phyloP scores from a whole-genome alignment of 2,888 invertebrate species.

The Bibio marci region DNA sequence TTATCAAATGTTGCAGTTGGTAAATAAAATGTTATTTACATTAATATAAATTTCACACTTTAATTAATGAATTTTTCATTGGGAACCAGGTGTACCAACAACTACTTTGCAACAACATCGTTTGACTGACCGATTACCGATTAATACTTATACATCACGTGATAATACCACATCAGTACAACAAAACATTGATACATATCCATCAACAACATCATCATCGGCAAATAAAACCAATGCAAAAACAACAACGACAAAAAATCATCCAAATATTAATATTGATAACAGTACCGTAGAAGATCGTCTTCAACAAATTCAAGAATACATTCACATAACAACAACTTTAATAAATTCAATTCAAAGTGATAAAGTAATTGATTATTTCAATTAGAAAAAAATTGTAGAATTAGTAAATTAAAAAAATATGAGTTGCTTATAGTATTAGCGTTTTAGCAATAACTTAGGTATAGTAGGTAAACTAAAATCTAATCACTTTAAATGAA shows the following conservation, averaged over 20 bases:
- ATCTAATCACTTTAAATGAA: too few species aligned
- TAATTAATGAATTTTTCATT: too few species aligned
- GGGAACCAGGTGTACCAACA: constrained; percentile 18
- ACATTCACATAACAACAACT: constrained; percentile 49
- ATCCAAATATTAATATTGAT: constrained; percentile 15
- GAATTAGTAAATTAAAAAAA: too few species aligned
- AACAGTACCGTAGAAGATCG: constrained; percentile 30
- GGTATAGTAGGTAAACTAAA: too few species aligned
- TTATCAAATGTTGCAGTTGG: constrained; percentile 7
- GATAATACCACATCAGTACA: constrained; percentile 7
- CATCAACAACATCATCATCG: too few species aligned
- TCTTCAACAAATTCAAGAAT: constrained; percentile 52
- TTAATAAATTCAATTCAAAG: constrained; percentile 47
- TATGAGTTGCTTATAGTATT: too few species aligned
- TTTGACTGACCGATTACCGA: too few species aligned
- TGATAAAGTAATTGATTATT: constrained; percentile 11
- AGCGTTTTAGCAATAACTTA: too few species aligned
- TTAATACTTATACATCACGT: constrained; percentile 7
- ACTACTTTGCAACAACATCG: constrained; percentile 11
- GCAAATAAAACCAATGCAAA: constrained; percentile 8
- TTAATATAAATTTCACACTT: too few species aligned
- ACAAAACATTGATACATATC: too few species aligned
- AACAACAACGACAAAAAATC: constrained; percentile 9
- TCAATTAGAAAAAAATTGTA: background rate
- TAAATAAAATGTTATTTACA: background rate